Conservation (phyloP, 2,797 vertebrate genomes). For the Myotis planiceps region DNA sequence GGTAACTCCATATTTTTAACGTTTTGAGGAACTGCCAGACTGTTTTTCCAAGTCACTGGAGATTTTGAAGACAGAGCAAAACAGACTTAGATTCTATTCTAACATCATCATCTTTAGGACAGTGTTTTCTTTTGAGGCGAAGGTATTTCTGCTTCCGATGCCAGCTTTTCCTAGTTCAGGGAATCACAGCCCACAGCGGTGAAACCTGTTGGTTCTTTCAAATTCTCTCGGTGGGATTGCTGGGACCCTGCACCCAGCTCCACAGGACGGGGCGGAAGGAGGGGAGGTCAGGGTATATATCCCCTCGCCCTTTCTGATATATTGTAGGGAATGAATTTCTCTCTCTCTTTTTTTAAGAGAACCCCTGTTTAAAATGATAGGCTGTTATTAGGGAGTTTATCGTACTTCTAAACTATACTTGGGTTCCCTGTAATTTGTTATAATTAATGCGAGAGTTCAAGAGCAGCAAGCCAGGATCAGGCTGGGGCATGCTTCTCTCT, state of each 20-base stretch:
- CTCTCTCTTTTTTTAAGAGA: conserved; percentile 58
- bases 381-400: conserved; percentile 85
- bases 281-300: background rate
- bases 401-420: conserved; percentile 82
- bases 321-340: conserved; percentile 80
- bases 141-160: background rate
- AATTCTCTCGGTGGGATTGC: fast-evolving
- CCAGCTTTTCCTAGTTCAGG: background rate
- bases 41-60: background rate
- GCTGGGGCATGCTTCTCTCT: conserved; percentile 81
- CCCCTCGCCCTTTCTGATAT: background rate
- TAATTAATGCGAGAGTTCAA: conserved; percentile 88
- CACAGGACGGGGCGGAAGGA: background rate
- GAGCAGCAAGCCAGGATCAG: conserved; percentile 83
- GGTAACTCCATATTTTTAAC: background rate
- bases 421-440: conserved; percentile 89
- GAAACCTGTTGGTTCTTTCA: background rate
- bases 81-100: background rate
- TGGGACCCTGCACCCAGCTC: background rate
- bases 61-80: background rate
- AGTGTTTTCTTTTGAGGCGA: background rate
- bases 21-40: background rate
- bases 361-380: conserved; percentile 86
- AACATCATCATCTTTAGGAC: background rate
- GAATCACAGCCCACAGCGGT: background rate